Base-by-base conservation (phyloP, 2,113 vertebrate genomes). In the Cygnus buccinator region DNA sequence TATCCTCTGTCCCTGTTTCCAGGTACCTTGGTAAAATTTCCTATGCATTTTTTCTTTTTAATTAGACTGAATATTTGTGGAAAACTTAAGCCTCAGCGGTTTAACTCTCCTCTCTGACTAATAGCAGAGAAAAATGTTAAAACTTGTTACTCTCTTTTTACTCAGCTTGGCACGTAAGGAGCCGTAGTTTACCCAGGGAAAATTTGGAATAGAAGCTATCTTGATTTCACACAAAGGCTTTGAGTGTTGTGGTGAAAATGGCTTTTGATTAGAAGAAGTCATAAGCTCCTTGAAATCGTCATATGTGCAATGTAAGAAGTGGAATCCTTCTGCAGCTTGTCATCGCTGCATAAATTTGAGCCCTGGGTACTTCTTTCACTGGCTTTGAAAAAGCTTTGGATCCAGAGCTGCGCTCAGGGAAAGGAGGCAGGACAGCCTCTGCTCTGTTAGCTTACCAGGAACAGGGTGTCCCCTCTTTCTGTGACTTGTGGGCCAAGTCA, bases 61-160 rank as follows among this genome's bases (percentile, higher is more conserved):
- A 92, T 84, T 89, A 82, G 39, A 65, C 20, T 8, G 35, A 41
- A 20, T 86, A 79, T 71, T 77, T 15, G 59, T 96, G 78, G 76
- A 86, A 87, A 92, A 58, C 19, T 70, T 59, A 75, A 93, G 74
- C 37, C 73, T 96, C 62, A 29, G 77, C 0, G 6, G 58, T 90
- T 95, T 91, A 94, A 54, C 20, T 75, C 17, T 75, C 5, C 33
- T 75, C 43, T 84, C 84, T 97, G 91, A 93, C 87, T 95, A 96
- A 95, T 33, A 93, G 81, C 66, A 76, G 57, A 89, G 83, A 65
- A 96, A 96, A 97, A 90, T 94, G 92, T 94, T 95, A 95, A 97
- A 93, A 97, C 93, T 92, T 95, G 90, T 94, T 95, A 71, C 76
- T 75, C 54, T 83, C 72, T 77, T 96, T 96, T 94, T 58, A 75